Evolutionary conservation across 2,113 vertebrate species (phyloP), one percentile per base, ranked within the genome.

Genomic region (Oreotrochilus melanogaster): DNA sequence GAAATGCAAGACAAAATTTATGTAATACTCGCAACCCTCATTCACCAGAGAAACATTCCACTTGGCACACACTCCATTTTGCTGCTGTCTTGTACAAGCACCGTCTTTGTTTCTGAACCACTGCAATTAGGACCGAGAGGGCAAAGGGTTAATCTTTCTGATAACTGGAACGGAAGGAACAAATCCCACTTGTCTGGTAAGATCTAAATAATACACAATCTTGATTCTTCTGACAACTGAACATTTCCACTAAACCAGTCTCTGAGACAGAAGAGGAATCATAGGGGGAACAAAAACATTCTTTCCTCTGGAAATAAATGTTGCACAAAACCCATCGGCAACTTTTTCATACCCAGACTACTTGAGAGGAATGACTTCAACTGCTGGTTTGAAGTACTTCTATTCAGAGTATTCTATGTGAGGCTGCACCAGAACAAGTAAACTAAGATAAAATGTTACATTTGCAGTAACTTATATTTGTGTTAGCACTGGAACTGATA

Each of bases 81-180:
- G 72, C 96, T 88, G 92, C 95, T 83, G 90, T 93, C 93, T 80
- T 96, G 76, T 96, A 98, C 98, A 99, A 98, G 98, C 94, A 98
- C 96, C 96, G 93, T 97, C 98, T 98, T 98, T 99, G 98, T 99
- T 98, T 98, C 98, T 95, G 93, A 98, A 95, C 25, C 35, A 94
- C 97, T 93, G 98, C 98, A 98, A 98, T 99, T 98, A 99, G 98
- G 98, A 98, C 97, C 70, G 50, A 39, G 82, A 98, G 98, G 98
- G 98, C 98, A 98, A 98, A 98, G 98, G 99, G 98, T 99, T 99
- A 99, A 99, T 98, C 98, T 98, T 99, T 96, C 98, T 98, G 98
- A 98, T 98, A 99, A 98, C 95, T 97, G 90, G 88, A 96, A 97
- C 96, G 97, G 97, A 97, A 98, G 98, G 98, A 99, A 99, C 98